These are phyloP conservation scores for Pelosia muscerda DNA, from an alignment of 2,888 invertebrate genomes.

Conservation along the genomic window DNA sequence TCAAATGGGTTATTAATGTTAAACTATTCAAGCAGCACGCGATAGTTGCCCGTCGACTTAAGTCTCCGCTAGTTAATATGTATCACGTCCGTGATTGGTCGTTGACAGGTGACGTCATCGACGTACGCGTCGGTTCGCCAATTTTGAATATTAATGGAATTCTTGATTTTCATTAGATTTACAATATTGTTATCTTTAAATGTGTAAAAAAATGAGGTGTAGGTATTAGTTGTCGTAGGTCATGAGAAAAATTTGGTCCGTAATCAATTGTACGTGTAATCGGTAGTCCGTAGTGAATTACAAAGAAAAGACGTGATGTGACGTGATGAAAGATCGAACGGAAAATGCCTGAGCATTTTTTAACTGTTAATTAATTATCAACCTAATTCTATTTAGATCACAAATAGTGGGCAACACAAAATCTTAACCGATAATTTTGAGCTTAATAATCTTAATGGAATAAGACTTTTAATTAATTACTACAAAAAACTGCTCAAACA, in stretches of 20 bases:
- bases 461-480: too few species aligned
- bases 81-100: conserved; percentile 67
- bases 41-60: conserved; percentile 49
- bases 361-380: too few species aligned
- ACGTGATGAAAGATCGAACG: too few species aligned
- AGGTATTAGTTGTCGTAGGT: neutral
- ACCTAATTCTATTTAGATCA: too few species aligned
- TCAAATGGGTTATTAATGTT: conserved; percentile 50
- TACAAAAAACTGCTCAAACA: too few species aligned
- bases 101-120: conserved; percentile 71
- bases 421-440: too few species aligned
- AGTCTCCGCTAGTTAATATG: conserved; percentile 65
- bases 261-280: too few species aligned
- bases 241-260: neutral
- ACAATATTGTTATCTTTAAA: neutral
- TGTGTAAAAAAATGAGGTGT: neutral
- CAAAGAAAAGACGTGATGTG: too few species aligned
- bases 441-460: too few species aligned
- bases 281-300: too few species aligned
- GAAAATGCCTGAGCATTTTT: too few species aligned
- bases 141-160: conserved; percentile 43
- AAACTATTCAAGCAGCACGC: conserved; percentile 51
- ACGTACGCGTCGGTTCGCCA: conserved; percentile 42
- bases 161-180: conserved; percentile 22
- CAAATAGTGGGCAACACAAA: too few species aligned